These are phyloP conservation scores for Notiomystis cincta DNA, from an alignment of 2,113 vertebrate species.

Conservation along the genomic window DNA sequence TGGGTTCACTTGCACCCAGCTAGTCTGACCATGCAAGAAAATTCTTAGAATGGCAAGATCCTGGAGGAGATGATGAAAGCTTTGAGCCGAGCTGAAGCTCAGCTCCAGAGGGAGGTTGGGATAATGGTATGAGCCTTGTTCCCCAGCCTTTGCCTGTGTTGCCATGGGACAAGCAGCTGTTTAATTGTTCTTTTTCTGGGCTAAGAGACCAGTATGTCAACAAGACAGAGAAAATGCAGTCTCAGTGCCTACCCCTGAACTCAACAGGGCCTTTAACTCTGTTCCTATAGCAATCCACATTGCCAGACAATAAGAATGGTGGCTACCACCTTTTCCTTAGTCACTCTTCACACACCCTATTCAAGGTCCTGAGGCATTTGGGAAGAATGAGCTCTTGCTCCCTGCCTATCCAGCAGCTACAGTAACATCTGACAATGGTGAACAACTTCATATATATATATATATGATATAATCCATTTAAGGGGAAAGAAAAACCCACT, in stretches of 20 bases:
- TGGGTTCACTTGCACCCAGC: neutral
- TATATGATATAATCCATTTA: neutral
- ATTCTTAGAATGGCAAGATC: neutral
- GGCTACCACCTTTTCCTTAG: neutral
- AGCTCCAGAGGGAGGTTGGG: neutral
- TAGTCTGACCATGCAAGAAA: too few species aligned
- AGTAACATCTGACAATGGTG: neutral
- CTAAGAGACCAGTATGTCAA: neutral
- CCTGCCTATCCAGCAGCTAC: neutral
- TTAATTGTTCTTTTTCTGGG: neutral
- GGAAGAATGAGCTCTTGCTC: neutral
- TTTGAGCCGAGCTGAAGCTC: neutral
- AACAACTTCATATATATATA: neutral
- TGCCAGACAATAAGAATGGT: neutral
- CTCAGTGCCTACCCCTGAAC: neutral
- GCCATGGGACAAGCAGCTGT: neutral
- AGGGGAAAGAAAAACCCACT: neutral
- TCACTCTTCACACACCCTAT: neutral
- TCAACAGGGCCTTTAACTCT: neutral
- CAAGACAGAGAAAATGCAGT: neutral
- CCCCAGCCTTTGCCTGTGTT: neutral
- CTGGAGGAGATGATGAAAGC: neutral
- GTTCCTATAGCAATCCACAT: neutral
- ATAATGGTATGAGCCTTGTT: rapidly evolving
- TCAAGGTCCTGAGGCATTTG: neutral